phyloP scores from a whole-genome alignment of 2,888 invertebrate genomes.

The Myopa tessellatipennis region DNA sequence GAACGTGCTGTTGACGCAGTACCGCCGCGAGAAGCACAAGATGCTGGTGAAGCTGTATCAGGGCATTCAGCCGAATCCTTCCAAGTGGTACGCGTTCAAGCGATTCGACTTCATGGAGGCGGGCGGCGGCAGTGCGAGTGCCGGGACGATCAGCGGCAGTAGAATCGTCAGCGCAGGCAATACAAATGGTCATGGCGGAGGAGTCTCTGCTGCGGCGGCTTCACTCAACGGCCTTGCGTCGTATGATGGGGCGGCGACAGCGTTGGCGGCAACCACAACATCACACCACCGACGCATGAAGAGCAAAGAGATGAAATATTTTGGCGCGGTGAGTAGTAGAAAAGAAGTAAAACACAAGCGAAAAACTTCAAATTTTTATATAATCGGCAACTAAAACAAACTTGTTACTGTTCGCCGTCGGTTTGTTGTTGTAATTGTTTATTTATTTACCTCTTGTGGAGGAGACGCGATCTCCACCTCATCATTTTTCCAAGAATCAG shows the following conservation, averaged over 20 bases:
- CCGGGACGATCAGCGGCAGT: slow-evolving; percentile 45
- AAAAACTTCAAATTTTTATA: slow-evolving; percentile 42
- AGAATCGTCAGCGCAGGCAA: slow-evolving; percentile 34
- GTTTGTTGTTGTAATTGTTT: not conserved
- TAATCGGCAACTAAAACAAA: slow-evolving; percentile 39
- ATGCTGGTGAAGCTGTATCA: slow-evolving; percentile 65
- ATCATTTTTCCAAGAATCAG: slow-evolving; percentile 30
- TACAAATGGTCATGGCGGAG: slow-evolving; percentile 35
- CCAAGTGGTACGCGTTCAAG: slow-evolving; percentile 67
- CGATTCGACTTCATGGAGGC: slow-evolving; percentile 66
- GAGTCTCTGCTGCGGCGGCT: slow-evolving; percentile 42
- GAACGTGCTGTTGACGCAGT: slow-evolving; percentile 66
- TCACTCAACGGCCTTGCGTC: slow-evolving; percentile 49
- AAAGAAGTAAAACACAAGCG: not conserved
- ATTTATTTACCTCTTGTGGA: not conserved
- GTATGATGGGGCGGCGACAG: slow-evolving; percentile 43
- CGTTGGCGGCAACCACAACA: slow-evolving; percentile 52
- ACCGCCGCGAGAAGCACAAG: slow-evolving; percentile 66
- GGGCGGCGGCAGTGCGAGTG: slow-evolving; percentile 57
- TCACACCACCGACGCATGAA: slow-evolving; percentile 62
- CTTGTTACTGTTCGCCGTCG: slow-evolving; percentile 16
- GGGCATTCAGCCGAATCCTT: slow-evolving; percentile 66
- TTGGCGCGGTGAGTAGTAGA: slow-evolving; percentile 64
- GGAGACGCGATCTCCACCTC: slow-evolving; percentile 10
- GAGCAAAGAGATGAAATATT: slow-evolving; percentile 66